phyloP scores from a whole-genome alignment of 2,113 vertebrate species.

The Ailuropoda melanoleuca region DNA sequence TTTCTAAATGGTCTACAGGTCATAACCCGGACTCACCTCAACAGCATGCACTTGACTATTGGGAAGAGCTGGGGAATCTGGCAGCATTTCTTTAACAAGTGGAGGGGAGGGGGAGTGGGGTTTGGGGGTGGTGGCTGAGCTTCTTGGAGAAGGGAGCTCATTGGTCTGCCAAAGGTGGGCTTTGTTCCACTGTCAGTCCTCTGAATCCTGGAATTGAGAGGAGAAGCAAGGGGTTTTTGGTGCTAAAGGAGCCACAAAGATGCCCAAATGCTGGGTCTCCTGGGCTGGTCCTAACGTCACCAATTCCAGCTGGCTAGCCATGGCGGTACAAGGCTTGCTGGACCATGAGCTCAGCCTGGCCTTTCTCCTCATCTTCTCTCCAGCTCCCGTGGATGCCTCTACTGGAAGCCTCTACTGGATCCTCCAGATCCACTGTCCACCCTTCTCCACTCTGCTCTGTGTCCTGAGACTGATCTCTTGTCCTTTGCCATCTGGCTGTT shows the following conservation, averaged over 20 bases:
- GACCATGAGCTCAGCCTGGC: background rate
- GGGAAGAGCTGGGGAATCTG: background rate
- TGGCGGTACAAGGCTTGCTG: rapidly evolving
- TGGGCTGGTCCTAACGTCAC: background rate
- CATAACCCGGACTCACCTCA: background rate
- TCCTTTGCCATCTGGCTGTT: background rate
- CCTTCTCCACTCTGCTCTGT: background rate
- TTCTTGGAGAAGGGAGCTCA: background rate
- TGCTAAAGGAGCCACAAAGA: background rate
- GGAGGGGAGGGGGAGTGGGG: no score
- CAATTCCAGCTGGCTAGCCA: background rate
- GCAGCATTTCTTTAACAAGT: background rate
- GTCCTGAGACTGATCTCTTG: background rate
- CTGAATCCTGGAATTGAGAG: background rate
- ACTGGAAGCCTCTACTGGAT: background rate
- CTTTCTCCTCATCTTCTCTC: background rate
- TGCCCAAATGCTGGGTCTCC: background rate
- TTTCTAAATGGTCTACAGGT: background rate
- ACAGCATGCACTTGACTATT: background rate
- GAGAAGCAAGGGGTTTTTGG: background rate
- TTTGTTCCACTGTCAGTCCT: background rate
- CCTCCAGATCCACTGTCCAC: background rate
- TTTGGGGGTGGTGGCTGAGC: background rate
- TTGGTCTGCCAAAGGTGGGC: background rate
- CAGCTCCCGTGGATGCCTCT: background rate